Base-by-base conservation (phyloP, 2,113 vertebrate genomes). In the Bambusicola thoracicus region DNA sequence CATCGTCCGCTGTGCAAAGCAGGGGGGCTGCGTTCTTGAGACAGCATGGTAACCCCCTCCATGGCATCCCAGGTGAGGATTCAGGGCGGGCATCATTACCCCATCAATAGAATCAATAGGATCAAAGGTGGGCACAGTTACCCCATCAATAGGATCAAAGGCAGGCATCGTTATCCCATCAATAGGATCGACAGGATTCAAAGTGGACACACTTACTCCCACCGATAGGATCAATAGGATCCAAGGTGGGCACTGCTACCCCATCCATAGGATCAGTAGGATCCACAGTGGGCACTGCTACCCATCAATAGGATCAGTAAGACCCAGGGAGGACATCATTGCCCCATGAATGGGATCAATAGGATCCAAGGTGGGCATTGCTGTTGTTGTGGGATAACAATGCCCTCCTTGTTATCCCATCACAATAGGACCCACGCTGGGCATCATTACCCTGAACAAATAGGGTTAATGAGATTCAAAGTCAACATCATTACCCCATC, bases 1-100 rank as follows among this genome's bases (percentile, higher is more conserved):
- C 69, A 4, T 68, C 46, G 11, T 7, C 51, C 61, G 30, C 83
- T 32, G 13, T 3, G 44, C 21, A 1, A 11, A 10, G 61, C 0
- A 32, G 4, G 10, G 32, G 44, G 56, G 51, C 51, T 53, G 27
- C 4, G 5, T 15, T 46, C n/a, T 58, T 58, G 59, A n/a, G 5
- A 44, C 27, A 38, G 5, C 4, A 5, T 1, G 53, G 58, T 48
- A n/a, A 61, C 53, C 44, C 15, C 67, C 67, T 5, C 0, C 1
- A 3, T 8, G 19, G 32, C 30, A 21, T n/a, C 55, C 55, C 55
- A 10, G 34, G 44, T 77, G 44, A 14, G 38, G 2, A 34, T 22
- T 32, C 22, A 10, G 27, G 22, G 43, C 61, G 68, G 58, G 8
- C 1, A 62, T 62, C 14, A 6, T 41, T 5, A 83, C 36, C n/a